Base-by-base conservation (phyloP, 2,888 invertebrate genomes). In the Cylindroiulus punctatus region DNA sequence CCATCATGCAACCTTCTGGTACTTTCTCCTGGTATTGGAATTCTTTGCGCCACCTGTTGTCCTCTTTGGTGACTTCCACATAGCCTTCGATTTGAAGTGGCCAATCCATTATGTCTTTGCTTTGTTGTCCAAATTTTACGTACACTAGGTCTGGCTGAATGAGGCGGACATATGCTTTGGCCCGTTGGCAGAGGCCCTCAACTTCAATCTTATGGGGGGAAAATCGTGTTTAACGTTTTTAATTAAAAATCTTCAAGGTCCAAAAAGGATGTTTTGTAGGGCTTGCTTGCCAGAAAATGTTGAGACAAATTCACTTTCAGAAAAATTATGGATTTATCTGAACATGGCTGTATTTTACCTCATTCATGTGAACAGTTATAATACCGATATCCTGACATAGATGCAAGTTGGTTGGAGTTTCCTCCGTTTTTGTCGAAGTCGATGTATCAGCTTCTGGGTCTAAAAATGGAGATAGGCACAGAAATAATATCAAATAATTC, bases 291-390 rank as follows among this genome's bases (percentile, higher is more conserved):
- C n/a, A n/a, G n/a, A n/a, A n/a, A n/a, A n/a, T n/a, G n/a, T n/a
- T n/a, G n/a, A n/a, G n/a, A n/a, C n/a, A n/a, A n/a, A n/a, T n/a
- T n/a, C n/a, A n/a, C n/a, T n/a, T n/a, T n/a, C n/a, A n/a, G n/a
- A n/a, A n/a, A n/a, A n/a, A n/a, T n/a, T n/a, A n/a, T n/a, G n/a
- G n/a, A n/a, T n/a, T n/a, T n/a, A n/a, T n/a, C n/a, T n/a, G n/a
- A n/a, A n/a, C n/a, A n/a, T n/a, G n/a, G n/a, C 14, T 30, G 8
- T 81, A 81, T 5, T 32, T 10, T 81, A 81, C 81, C 81, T 81
- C 12, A 26, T 17, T 81, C 81, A 81, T 81, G 30, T 22, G 81
- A 81, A 81, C 17, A 22, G 81, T 81, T 81, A 12, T 81, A 81
- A 81, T 17, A 10, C 32, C 7, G 10, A 3, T 26, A 19, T 57